Percentiles rank a stretch among this genome's conserved stretches.
These are phyloP conservation scores for Dorcus parallelipipedus DNA, from an alignment of 2,888 invertebrate species.

Conservation along the genomic window DNA sequence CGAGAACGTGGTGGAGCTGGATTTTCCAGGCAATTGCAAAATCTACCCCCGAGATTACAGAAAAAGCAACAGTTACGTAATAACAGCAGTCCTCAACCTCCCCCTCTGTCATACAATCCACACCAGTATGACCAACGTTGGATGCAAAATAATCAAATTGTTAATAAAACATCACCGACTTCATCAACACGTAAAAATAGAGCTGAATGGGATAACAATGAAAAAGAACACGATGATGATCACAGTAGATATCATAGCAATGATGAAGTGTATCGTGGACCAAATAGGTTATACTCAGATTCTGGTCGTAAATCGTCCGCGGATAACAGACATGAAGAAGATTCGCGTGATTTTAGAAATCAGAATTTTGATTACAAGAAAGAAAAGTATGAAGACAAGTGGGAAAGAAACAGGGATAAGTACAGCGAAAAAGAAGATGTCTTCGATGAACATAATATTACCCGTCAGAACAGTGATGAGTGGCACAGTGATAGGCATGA, in stretches of 20 bases:
- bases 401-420: conserved; percentile 30
- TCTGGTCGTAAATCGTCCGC: conserved; percentile 29
- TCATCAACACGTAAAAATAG: conserved; percentile 12
- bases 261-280: conserved; percentile 39
- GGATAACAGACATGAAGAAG: conserved; percentile 45
- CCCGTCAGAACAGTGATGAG: conserved; percentile 32
- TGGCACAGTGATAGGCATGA: conserved; percentile 34
- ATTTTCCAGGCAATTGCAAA: conserved; percentile 73
- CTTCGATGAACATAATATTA: conserved; percentile 27
- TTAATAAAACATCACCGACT: conserved; percentile 17
- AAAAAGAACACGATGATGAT: conserved; percentile 35
- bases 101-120: conserved; percentile 8
- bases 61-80: conserved; percentile 66
- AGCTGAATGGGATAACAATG: conserved; percentile 19
- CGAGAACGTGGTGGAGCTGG: conserved; percentile 45
- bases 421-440: conserved; percentile 24
- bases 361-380: conserved; percentile 34
- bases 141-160: conserved; percentile 24
- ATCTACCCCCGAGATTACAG: conserved; percentile 80
- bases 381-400: conserved; percentile 38
- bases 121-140: conserved; percentile 37
- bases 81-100: conserved; percentile 43
- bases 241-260: conserved; percentile 38
- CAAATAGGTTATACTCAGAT: conserved; percentile 35
- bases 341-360: conserved; percentile 38